Percentiles rank a stretch among this genome's conserved stretches.
These are phyloP conservation scores for Prionace glauca DNA, from an alignment of 2,797 vertebrate genomes.

Conservation along the genomic window DNA sequence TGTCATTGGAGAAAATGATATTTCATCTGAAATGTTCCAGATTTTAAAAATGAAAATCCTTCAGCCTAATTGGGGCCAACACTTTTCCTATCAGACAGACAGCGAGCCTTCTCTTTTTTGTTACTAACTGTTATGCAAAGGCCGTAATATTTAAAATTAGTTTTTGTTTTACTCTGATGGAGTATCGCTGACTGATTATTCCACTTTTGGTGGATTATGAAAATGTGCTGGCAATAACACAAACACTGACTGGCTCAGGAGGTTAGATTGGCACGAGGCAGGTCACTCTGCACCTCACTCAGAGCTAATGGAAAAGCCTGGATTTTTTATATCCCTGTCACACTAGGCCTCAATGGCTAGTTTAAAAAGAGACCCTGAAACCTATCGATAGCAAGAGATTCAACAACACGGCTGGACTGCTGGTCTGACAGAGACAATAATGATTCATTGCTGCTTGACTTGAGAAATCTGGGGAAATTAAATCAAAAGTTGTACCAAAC, in stretches of 20 bases:
- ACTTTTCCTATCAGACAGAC: no score
- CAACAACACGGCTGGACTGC: background rate
- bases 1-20: slow-evolving; percentile 11
- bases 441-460: background rate
- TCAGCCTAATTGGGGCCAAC: background rate
- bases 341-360: background rate
- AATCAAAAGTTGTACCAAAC: background rate
- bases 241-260: background rate
- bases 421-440: background rate
- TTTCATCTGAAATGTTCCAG: background rate
- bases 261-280: background rate
- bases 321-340: background rate
- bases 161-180: background rate
- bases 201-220: background rate
- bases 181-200: background rate
- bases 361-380: background rate
- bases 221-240: background rate
- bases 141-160: background rate
- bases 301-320: background rate
- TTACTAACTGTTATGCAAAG: background rate
- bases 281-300: background rate
- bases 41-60: background rate
- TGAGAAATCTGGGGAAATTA: background rate
- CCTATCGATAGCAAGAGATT: background rate
- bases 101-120: background rate